Percentiles rank a stretch among this genome's conserved stretches.
These are phyloP conservation scores for Bombus ignitus DNA, from an alignment of 1,140 invertebrate species.

Conservation along the genomic window DNA sequence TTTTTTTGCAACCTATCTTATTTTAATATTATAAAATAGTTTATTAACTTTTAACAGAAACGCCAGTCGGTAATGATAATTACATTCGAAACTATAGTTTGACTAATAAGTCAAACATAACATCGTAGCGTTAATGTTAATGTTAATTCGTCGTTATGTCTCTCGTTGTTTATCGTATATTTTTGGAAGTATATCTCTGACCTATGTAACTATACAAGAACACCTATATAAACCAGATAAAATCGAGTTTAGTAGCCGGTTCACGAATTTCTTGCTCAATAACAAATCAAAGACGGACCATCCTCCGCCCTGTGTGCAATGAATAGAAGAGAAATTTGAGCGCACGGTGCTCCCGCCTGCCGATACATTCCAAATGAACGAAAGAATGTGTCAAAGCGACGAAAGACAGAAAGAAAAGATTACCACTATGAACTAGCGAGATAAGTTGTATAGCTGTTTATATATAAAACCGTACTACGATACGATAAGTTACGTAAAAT, in stretches of 20 bases:
- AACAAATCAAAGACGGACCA: background rate
- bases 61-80: no score
- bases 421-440: conserved; percentile 45
- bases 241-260: background rate
- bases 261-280: background rate
- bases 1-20: no score
- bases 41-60: no score
- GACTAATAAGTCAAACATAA: no score
- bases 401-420: background rate
- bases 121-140: background rate
- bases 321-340: background rate
- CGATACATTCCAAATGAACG: background rate
- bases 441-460: conserved; percentile 68
- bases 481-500: conserved; percentile 50
- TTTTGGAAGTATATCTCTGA: background rate
- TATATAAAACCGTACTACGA: conserved; percentile 62
- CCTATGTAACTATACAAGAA: background rate
- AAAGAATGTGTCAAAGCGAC: background rate
- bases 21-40: no score
- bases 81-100: no score
- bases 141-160: background rate
- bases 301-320: background rate
- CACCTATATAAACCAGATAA: no score
- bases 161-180: no score
- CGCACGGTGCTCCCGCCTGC: background rate